phyloP scores from a whole-genome alignment of 2,888 invertebrate genomes.

The Pristionchus mayeri region DNA sequence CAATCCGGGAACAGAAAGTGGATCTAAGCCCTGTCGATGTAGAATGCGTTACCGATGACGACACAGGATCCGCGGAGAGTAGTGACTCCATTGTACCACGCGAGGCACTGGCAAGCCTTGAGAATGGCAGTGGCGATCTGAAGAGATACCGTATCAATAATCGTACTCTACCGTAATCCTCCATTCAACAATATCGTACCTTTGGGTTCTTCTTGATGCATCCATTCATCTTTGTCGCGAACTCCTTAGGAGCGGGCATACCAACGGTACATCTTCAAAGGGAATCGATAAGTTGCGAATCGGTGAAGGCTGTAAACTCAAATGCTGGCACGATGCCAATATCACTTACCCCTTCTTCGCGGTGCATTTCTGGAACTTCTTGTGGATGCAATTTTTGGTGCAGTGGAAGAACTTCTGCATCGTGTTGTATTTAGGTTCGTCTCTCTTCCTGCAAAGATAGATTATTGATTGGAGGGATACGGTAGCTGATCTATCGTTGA shows the following conservation, averaged over 20 bases:
- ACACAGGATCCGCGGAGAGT: not conserved
- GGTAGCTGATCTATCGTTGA: not conserved
- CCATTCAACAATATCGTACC: not conserved
- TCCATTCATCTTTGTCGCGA: not conserved
- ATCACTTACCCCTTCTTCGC: not conserved
- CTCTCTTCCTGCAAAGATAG: not conserved
- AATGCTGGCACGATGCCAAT: not conserved
- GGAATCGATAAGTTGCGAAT: not conserved
- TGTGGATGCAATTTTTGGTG: slow-evolving; percentile 46
- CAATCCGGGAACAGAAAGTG: no score
- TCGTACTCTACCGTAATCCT: no score
- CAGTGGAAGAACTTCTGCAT: slow-evolving; percentile 43
- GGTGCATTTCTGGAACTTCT: not conserved
- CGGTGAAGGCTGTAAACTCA: not conserved
- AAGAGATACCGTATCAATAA: not conserved
- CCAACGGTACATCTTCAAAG: not conserved
- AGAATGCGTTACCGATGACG: not conserved
- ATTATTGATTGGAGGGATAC: not conserved
- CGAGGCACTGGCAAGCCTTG: slow-evolving; percentile 28
- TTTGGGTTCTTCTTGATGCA: not conserved
- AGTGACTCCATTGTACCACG: not conserved
- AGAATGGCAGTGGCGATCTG: not conserved
- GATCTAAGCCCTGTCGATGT: not conserved
- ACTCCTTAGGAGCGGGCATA: not conserved
- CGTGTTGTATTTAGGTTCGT: not conserved